Base-by-base conservation (phyloP, 2,797 vertebrate genomes). In the Pipistrellus nathusii region DNA sequence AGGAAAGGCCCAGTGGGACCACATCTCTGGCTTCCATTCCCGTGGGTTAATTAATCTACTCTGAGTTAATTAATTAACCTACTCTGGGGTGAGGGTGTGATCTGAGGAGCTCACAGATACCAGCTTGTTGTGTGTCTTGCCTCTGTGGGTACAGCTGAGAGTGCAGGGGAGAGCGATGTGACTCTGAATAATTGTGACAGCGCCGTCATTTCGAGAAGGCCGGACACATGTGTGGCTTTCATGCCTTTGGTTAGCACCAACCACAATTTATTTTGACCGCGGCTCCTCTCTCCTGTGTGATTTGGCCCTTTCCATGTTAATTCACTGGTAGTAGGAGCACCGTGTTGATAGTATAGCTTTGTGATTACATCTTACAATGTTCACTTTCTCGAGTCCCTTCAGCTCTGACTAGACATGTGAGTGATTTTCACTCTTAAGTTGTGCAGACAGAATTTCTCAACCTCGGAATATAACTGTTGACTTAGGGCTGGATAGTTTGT, bases 401-500 rank as follows among this genome's bases (percentile, higher is more conserved):
- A 84, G 15, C 53, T 72, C 84, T 35, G 44, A 59, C 12, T 88
- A 0, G 71, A 12, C 20, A 4, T 73, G 73, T 18, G 18, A 66
- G 69, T 2, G 6, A 8, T 32, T 92, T 94, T 69, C 57, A 85
- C 53, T 73, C 20, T 66, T 59, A 76, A 77, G 23, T 35, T 85
- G 12, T 82, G 68, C 71, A 78, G 73, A 90, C 21, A 41, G 20
- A 9, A 7, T 71, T 86, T 90, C 78, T 92, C 64, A 35, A 8
- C 41, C 75, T 78, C 15, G 69, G 21, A 75, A 11, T 84, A 7
- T 78, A 30, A n/a, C 41, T 32, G 0, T 46, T 68, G 48, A 62
- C 66, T 84, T 44, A 46, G 71, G n/a, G 17, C 71, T 83, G 17
- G 38, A 11, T 25, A 17, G 18, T 46, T 46, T 62, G 21, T 30